Base-by-base conservation (phyloP, 1,140 invertebrate genomes). In the Lucilia sericata region DNA sequence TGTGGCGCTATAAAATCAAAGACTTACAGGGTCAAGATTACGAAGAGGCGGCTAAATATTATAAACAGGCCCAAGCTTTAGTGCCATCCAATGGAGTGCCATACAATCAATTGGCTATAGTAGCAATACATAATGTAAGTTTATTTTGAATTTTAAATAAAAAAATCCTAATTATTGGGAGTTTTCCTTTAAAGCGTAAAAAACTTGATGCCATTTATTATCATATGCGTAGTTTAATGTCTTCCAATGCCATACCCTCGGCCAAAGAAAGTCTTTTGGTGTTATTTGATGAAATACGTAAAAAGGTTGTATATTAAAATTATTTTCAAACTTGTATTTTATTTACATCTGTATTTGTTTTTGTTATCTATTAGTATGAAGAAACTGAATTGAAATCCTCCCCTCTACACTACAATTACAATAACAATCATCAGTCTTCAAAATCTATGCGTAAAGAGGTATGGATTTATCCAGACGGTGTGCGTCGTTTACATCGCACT, bases 201-300 rank as follows among this genome's bases (percentile, higher is more conserved):
- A 97, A 97, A 93, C 93, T 99, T 82, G 98, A 99, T 92, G 97
- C 98, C n/a, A 97, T 99, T 14, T 99, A 99, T 92, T 98, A 97
- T 91, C 98, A 98, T 89, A 98, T 98, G 95, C 93, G 98, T 87
- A 98, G 97, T 91, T 92, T 99, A 82, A 96, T 98, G 93, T 96
- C 97, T 51, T 97, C 97, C 21, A 98, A 98, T 93, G 97, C 97
- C 12, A 96, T 98, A 88, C 94, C 95, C 84, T 97, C 97, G 13
- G 97, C 97, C 13, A 94, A 95, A 86, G 97, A 99, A 92, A 96
- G 96, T 91, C 92, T 99, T 8, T 94, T 96, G 86, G 94, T 94
- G 17, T 92, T 99, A 84, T 98, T 98, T 91, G 97, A 99, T 92
- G 97, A 99, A 92, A 97, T 97, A 86, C 94, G 97, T 42, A 98